phyloP scores from a whole-genome alignment of 2,113 vertebrate genomes.

The Aldabrachelys gigantea region DNA sequence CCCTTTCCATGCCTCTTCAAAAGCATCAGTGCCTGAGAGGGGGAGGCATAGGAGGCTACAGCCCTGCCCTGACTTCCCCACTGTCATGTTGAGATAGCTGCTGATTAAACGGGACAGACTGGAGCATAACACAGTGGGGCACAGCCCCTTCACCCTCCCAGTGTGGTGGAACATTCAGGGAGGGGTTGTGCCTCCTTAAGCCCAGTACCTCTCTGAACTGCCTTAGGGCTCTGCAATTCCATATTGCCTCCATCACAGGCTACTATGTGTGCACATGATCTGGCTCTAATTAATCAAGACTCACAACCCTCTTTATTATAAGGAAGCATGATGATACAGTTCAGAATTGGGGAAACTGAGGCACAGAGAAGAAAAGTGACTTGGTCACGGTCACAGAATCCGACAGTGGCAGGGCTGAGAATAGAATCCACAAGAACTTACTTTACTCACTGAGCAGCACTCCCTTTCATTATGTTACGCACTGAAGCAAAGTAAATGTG shows the following conservation, averaged over 20 bases:
- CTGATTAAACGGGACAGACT: neutral
- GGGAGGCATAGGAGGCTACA: neutral
- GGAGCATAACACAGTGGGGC: neutral
- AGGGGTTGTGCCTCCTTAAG: neutral
- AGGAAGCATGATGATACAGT: neutral
- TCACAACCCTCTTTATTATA: neutral
- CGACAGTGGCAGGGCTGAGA: neutral
- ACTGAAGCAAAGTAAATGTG: rapidly evolving
- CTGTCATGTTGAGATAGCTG: neutral
- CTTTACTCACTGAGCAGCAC: neutral
- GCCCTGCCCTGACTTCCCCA: neutral
- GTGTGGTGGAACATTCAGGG: rapidly evolving
- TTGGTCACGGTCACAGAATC: neutral
- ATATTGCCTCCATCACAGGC: neutral
- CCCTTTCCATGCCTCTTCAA: no score
- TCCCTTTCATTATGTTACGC: neutral
- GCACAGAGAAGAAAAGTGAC: neutral
- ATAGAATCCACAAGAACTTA: neutral
- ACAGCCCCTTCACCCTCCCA: rapidly evolving
- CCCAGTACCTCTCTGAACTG: neutral
- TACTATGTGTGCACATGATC: rapidly evolving
- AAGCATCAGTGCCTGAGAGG: rapidly evolving
- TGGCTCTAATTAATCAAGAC: neutral
- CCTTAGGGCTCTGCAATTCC: neutral
- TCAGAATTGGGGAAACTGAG: neutral